phyloP scores from a whole-genome alignment of 2,797 vertebrate genomes.

The Acanthornis magna region DNA sequence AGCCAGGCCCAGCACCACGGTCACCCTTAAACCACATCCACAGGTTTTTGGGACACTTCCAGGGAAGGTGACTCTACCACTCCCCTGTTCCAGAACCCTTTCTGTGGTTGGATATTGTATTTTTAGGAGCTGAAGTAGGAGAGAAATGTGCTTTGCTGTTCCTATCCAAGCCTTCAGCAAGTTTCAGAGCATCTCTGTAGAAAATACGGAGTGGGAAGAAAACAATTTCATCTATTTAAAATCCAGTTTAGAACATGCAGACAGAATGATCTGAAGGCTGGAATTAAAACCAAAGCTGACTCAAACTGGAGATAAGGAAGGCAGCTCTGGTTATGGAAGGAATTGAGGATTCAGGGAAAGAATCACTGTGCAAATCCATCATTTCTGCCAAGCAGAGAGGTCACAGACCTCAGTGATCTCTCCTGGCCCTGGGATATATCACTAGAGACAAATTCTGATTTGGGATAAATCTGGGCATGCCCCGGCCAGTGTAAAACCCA shows the following conservation, averaged over 20 bases:
- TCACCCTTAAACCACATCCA: background rate
- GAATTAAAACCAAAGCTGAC: background rate
- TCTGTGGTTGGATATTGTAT: rapidly evolving
- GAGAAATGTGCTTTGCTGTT: background rate
- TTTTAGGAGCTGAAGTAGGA: background rate
- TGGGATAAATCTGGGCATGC: background rate
- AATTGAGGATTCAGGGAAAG: background rate
- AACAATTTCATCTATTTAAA: background rate
- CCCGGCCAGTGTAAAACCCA: background rate
- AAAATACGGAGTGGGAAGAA: background rate
- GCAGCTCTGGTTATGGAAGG: background rate
- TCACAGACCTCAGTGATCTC: background rate
- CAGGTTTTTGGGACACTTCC: background rate
- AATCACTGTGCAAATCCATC: background rate
- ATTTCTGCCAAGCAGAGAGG: background rate
- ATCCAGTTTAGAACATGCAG: background rate
- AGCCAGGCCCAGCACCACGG: background rate
- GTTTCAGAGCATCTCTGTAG: background rate
- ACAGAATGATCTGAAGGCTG: background rate
- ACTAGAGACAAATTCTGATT: background rate
- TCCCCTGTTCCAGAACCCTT: background rate
- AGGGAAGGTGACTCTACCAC: background rate
- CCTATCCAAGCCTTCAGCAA: background rate
- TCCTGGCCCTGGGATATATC: background rate
- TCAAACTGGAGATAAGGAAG: background rate